A percentile compares a stretch with the other conserved stretches of the same genome.
phyloP scores from a whole-genome alignment of 2,113 vertebrate genomes.

The Zingel zingel region DNA sequence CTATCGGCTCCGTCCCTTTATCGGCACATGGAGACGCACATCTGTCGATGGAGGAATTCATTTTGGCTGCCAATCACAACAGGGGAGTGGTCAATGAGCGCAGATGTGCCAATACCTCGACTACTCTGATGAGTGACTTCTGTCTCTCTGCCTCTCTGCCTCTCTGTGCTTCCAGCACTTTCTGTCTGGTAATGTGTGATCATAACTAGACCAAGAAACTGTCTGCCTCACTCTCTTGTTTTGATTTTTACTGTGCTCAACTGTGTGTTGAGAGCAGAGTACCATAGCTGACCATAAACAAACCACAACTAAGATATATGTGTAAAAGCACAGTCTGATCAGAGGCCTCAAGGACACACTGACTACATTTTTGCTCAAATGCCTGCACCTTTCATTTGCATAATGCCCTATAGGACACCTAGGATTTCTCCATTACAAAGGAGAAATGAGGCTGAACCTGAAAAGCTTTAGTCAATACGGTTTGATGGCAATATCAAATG shows the following conservation, averaged over 20 bases:
- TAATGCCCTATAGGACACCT: slow-evolving; percentile 17
- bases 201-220: neutral
- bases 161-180: slow-evolving; percentile 38
- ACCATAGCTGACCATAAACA: neutral
- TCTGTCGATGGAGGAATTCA: slow-evolving; percentile 82
- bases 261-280: neutral
- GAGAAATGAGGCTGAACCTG: slow-evolving; percentile 24
- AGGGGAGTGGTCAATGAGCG: slow-evolving; percentile 74
- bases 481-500: slow-evolving; percentile 34
- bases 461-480: slow-evolving; percentile 14
- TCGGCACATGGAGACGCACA: slow-evolving; percentile 71
- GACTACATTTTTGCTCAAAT: slow-evolving; percentile 4
- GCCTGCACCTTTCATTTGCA: slow-evolving; percentile 26
- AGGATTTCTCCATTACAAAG: slow-evolving; percentile 16
- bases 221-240: neutral
- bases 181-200: slow-evolving; percentile 13
- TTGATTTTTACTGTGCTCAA: slow-evolving; percentile 3
- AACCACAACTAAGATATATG: neutral
- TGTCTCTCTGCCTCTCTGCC: slow-evolving; percentile 57
- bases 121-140: slow-evolving; percentile 77
- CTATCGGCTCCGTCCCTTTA: slow-evolving; percentile 64
- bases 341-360: neutral
- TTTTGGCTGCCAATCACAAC: slow-evolving; percentile 81
- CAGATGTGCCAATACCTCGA: slow-evolving; percentile 79
- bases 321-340: slow-evolving; percentile 11